These are phyloP conservation scores for Hippocampus mohnikei DNA, from an alignment of 2,113 vertebrate genomes.

Conservation along the genomic window DNA sequence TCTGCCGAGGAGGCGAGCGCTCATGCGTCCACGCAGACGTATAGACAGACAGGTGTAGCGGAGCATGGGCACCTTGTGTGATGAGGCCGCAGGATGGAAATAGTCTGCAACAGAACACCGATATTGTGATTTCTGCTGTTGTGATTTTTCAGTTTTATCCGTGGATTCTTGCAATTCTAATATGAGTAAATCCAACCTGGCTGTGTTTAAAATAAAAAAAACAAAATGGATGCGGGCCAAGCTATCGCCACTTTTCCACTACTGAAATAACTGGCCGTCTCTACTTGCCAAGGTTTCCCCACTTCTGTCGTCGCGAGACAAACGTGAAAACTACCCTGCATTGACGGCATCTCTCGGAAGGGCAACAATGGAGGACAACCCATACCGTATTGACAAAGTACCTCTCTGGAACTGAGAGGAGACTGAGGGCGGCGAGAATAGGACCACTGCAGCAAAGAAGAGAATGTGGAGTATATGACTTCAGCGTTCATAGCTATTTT, in stretches of 20 bases:
- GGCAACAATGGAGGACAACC: too few species aligned
- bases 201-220: slow-evolving; percentile 15
- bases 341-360: neutral
- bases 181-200: slow-evolving; percentile 20
- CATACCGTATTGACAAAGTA: too few species aligned
- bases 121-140: slow-evolving; percentile 19
- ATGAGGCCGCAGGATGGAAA: slow-evolving; percentile 38
- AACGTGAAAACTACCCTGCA: neutral
- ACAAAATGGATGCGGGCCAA: slow-evolving; percentile 6
- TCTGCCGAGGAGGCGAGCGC: slow-evolving; percentile 5
- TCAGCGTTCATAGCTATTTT: too few species aligned
- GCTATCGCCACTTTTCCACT: neutral
- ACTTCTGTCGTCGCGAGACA: neutral
- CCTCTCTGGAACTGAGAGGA: too few species aligned
- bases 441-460: too few species aligned
- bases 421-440: too few species aligned
- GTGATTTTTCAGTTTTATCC: slow-evolving; percentile 23
- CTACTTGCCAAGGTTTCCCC: neutral
- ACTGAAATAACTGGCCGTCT: neutral
- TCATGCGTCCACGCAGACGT: slow-evolving; percentile 19
- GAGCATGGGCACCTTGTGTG: slow-evolving; percentile 41
- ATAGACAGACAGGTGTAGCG: slow-evolving; percentile 45
- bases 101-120: slow-evolving; percentile 19
- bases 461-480: too few species aligned
- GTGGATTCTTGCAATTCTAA: slow-evolving; percentile 13